Evolutionary conservation across 2,797 vertebrate species (phyloP), one percentile per base, ranked within the genome.

Genomic region (Smutsia temminckii): DNA sequence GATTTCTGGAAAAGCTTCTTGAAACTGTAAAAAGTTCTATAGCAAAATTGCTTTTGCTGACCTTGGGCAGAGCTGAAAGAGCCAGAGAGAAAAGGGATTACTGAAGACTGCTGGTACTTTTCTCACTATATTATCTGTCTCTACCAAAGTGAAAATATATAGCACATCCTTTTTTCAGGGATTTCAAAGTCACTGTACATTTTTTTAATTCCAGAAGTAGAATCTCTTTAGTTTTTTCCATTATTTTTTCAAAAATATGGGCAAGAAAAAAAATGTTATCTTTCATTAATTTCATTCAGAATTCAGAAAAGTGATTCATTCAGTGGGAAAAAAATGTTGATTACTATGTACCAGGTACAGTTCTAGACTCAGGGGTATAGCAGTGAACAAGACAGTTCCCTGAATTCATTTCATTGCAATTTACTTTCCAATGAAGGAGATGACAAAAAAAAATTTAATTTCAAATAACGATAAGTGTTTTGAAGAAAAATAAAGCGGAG

Each of bases 1-100:
- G 71, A 85, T 88, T 93, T 93, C 71, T 77, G 46, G 66, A 59
- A 92, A 90, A 93, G 32, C 49, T 40, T 95, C 32, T 90, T 79
- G n/a, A 90, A 85, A 78, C 34, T 2, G 0, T 80, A 72, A 71
- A 86, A 91, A 37, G 0, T 93, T 75, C 29, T 40, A 1, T 61
- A 92, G 53, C 46, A 46, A 69, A 91, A 72, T 81, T 21, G 14
- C 72, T 79, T 79, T 40, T 75, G 32, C 59, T 68, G 8, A 87
- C 11, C 34, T 27, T 80, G 42, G 29, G 13, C 40, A 32, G 21
- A 80, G 9, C 18, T 89, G 27, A 57, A 69, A 34, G 18, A 49
- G 71, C 21, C 51, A 20, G 53, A 57, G 21, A 27, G 37, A 29
- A 29, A 59, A 93, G 61, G 29, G 63, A 49, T 49, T 81, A 20